phyloP scores from a whole-genome alignment of 2,797 vertebrate genomes.

The Semotilus atromaculatus region DNA sequence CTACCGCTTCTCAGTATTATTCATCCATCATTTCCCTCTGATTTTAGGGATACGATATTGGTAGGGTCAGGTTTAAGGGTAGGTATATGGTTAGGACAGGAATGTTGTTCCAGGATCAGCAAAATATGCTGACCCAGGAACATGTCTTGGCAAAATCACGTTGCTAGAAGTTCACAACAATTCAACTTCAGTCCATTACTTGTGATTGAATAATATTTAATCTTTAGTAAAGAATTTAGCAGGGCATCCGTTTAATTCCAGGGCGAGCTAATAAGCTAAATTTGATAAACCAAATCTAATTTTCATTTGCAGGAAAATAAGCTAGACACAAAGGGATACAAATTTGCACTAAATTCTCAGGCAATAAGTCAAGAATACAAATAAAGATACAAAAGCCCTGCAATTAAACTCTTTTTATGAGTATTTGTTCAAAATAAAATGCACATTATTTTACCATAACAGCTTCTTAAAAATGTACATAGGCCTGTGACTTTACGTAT shows the following conservation, averaged over 20 bases:
- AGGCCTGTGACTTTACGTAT: no score
- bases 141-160: not conserved
- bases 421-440: not conserved
- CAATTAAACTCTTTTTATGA: not conserved
- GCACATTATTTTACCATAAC: not conserved
- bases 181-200: not conserved
- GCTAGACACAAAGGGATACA: not conserved
- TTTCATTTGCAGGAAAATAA: not conserved
- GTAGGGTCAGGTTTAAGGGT: no score
- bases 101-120: no score
- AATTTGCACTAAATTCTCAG: not conserved
- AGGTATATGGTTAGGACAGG: no score
- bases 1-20: not conserved
- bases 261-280: not conserved
- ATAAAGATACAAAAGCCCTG: not conserved
- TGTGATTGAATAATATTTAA: not conserved
- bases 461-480: no score
- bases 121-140: no score
- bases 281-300: conserved; percentile 21
- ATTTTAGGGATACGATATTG: no score
- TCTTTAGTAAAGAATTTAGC: conserved; percentile 7
- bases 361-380: not conserved
- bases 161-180: not conserved
- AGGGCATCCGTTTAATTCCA: not conserved
- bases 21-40: not conserved